These are phyloP conservation scores for Fistularia tabacaria DNA, from an alignment of 2,797 vertebrate species.

Conservation along the genomic window DNA sequence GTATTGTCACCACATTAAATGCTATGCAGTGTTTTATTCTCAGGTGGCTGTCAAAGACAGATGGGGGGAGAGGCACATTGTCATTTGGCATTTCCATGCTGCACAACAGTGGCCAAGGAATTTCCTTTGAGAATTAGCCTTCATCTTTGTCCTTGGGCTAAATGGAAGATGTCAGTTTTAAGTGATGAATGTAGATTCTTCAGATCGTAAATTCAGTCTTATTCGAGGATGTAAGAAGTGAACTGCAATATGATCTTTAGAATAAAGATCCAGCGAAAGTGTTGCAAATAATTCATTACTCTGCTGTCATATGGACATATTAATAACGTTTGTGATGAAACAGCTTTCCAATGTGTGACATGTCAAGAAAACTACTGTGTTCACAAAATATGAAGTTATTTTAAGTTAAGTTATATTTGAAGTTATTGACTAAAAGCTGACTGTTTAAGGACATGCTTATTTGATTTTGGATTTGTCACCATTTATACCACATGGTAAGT, in stretches of 20 bases:
- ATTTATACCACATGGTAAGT: no score
- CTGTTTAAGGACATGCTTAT: no score
- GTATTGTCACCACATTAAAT: conserved; percentile 26
- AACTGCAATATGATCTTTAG: neutral
- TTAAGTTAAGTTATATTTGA: no score
- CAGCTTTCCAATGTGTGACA: no score
- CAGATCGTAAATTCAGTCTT: conserved; percentile 9
- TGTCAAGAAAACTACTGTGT: no score
- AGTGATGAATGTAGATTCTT: conserved; percentile 10
- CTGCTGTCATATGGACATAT: no score
- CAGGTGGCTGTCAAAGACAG: conserved; percentile 46
- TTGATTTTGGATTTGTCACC: no score
- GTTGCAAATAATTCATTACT: neutral
- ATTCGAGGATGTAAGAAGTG: conserved; percentile 1
- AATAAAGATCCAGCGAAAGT: conserved; percentile 7
- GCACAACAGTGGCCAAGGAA: conserved; percentile 43
- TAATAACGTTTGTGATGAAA: no score
- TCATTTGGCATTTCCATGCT: conserved; percentile 59
- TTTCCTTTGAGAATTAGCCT: conserved; percentile 34
- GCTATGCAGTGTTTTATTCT: conserved; percentile 44
- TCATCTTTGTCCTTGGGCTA: conserved; percentile 34
- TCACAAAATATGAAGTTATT: no score
- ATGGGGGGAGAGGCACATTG: conserved; percentile 64
- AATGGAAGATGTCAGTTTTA: conserved; percentile 21
- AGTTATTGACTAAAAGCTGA: no score